Evolutionary conservation across 2,113 vertebrate genomes (phyloP), one percentile per base, ranked within the genome.

Genomic region (Aphyosemion australe): DNA sequence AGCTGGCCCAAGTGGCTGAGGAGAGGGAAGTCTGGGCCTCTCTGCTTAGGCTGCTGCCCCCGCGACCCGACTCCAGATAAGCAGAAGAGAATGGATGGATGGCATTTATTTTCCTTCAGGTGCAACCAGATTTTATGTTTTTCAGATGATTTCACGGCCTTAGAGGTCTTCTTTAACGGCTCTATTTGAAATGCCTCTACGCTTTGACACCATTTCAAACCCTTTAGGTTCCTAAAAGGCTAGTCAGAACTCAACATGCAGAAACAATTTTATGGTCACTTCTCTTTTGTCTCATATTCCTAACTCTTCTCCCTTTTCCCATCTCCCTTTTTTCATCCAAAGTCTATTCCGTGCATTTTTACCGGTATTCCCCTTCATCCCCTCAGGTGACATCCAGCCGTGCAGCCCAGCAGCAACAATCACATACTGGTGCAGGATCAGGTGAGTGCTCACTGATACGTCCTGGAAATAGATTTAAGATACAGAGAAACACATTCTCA

Each of bases 341-440:
- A 37, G 34, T 37, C 9, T 6, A 8, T n/a, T 59, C 39, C 50
- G 45, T 60, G 18, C 50, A 64, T 71, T 41, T 57, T 21, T 21
- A 19, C 34, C 13, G 56, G 49, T 61, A 31, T 39, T 66, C 13
- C 45, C n/a, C 53, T 19, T 21, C 8, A 48, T 47, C 18, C 51
- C 69, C 48, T 62, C 91, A 96, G 95, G 94, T 94, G 92, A 92
- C 94, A 54, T 93, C 93, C 7, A 93, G 90, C 82, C 94, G 95
- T 81, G 92, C 92, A 47, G 93, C 93, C 80, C 94, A 95, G 87
- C 92, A 77, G 87, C 92, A 73, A 73, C 94, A 65, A 90, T 85
- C 84, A 64, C 87, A 91, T 56, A 69, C 51, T 65, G 87, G 87
- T 21, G 65, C 84, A 65, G 88, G 89, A 70, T 80, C 88, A 87